Evolutionary conservation across 2,888 invertebrate species (phyloP).

Genomic region (Parasteatoda lunata): DNA sequence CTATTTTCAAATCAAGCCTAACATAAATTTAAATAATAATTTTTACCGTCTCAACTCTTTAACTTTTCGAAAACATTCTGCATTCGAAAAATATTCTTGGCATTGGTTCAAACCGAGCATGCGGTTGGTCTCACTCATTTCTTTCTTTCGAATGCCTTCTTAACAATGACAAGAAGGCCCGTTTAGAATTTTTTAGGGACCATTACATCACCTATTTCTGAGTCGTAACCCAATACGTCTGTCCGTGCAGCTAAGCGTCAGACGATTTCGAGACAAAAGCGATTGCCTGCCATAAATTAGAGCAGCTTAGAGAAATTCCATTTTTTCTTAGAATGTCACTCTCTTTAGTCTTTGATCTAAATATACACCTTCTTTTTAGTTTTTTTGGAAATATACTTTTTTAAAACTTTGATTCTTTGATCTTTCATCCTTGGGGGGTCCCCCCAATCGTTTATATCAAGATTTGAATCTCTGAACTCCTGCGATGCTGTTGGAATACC

Average conservation of each 20-base stretch:
- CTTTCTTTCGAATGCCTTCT: no score
- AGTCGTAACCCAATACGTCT: no score
- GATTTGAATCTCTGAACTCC: conserved; percentile 38
- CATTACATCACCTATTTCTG: no score
- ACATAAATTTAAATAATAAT: no score
- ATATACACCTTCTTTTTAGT: background rate
- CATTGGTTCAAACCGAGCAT: no score
- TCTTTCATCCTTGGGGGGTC: conserved; percentile 50
- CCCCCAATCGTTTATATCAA: conserved; percentile 15
- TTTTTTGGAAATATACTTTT: background rate
- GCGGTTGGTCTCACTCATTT: no score
- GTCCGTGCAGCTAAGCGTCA: background rate
- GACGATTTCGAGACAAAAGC: background rate
- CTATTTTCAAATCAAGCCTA: no score
- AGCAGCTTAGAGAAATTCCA: conserved; percentile 26
- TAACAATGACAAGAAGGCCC: no score
- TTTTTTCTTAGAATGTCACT: background rate
- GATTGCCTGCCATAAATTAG: conserved; percentile 25
- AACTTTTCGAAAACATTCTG: no score
- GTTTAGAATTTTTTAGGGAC: no score
- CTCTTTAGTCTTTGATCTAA: background rate
- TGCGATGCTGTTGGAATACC: background rate
- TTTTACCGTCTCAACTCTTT: no score
- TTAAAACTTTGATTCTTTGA: background rate
- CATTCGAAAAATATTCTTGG: no score